phyloP scores from a whole-genome alignment of 2,113 vertebrate genomes.

The Trachemys scripta region DNA sequence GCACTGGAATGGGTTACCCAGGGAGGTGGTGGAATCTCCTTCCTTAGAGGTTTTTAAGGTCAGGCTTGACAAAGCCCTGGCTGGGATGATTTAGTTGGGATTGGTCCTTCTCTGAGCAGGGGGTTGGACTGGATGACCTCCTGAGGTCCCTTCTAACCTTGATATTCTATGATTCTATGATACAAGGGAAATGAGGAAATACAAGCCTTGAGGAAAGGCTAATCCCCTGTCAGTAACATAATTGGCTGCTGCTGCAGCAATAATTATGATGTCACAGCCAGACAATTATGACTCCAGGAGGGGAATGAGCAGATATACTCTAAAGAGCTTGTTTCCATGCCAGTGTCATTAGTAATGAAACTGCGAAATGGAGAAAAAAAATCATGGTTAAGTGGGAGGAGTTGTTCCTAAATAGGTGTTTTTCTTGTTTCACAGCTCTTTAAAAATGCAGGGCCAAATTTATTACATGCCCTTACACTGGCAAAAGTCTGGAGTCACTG shows the following conservation, averaged over 20 bases:
- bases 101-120: no score
- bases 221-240: background rate
- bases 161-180: no score
- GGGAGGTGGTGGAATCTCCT: no score
- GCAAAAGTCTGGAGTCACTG: background rate
- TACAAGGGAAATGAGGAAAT: background rate
- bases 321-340: background rate
- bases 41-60: no score
- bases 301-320: background rate
- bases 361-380: background rate
- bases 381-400: accelerated
- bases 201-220: background rate
- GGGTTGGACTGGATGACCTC: no score
- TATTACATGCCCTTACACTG: no score
- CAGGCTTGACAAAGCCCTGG: no score
- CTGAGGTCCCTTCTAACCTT: no score
- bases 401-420: background rate
- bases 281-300: accelerated
- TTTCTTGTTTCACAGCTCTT: background rate
- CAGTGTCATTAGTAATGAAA: background rate
- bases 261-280: background rate
- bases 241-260: accelerated
- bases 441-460: background rate
- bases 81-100: no score
- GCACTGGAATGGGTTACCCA: no score